Percentiles rank a stretch among this genome's conserved stretches.
phyloP scores from a whole-genome alignment of 2,797 vertebrate genomes.

The Nothura maculosa region DNA sequence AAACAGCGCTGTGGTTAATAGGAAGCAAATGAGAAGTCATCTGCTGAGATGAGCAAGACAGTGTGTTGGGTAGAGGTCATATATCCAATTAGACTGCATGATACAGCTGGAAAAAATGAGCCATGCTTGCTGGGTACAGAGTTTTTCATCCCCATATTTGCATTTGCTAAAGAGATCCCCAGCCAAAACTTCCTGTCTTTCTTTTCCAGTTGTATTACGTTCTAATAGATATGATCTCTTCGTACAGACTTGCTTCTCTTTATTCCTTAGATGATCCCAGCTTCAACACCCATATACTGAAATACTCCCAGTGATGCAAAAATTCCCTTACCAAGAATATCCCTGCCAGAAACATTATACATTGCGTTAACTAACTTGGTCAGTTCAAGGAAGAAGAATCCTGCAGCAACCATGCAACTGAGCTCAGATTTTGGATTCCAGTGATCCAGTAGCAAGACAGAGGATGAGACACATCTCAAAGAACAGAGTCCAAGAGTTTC shows the following conservation, averaged over 20 bases:
- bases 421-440: constrained; percentile 11
- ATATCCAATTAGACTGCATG: background rate
- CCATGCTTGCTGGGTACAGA: background rate
- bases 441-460: constrained; percentile 37
- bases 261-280: background rate
- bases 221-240: background rate
- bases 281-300: background rate
- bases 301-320: background rate
- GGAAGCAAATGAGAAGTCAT: background rate
- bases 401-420: background rate
- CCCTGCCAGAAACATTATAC: background rate
- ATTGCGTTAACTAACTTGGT: constrained; percentile 3
- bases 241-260: background rate
- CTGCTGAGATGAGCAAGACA: background rate
- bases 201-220: background rate
- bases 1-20: background rate
- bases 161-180: background rate
- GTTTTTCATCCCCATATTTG: background rate
- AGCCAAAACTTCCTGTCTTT: background rate
- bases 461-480: background rate
- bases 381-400: background rate
- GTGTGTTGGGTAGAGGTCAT: background rate
- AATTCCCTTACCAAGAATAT: background rate
- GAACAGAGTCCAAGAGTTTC: background rate
- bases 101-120: background rate